Evolutionary conservation across 2,113 vertebrate genomes (phyloP).

Genomic region (Lanius ludovicianus): DNA sequence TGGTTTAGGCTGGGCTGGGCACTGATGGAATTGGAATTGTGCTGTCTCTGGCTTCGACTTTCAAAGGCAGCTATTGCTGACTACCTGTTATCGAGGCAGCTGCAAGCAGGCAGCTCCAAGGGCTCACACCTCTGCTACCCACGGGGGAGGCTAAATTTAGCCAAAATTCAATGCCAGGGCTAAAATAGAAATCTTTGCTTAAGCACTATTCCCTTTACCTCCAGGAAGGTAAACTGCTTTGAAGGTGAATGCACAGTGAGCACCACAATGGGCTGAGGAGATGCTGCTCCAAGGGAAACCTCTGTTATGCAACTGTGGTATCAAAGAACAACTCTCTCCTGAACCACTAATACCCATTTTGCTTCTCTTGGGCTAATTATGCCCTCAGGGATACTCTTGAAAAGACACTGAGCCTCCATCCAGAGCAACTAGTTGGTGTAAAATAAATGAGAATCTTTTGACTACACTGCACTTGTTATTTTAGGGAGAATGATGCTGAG

Average conservation of each 20-base stretch:
- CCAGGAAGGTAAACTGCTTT: neutral
- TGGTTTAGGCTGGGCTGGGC: neutral
- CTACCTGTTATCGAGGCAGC: neutral
- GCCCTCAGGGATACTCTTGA: neutral
- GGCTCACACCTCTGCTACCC: neutral
- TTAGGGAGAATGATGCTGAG: neutral
- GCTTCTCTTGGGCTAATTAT: constrained; percentile 23
- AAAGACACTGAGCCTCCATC: neutral
- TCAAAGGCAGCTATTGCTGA: neutral
- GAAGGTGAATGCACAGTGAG: neutral
- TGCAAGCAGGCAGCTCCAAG: neutral
- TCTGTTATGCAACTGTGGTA: neutral
- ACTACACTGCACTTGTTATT: neutral
- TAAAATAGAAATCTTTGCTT: neutral
- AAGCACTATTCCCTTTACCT: neutral
- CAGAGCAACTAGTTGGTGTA: neutral
- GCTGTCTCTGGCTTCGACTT: neutral
- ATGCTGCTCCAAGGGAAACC: neutral
- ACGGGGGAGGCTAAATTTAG: neutral
- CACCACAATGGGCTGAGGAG: neutral
- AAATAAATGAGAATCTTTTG: neutral
- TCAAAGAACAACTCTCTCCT: neutral
- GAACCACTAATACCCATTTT: neutral
- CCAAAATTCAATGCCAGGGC: neutral
- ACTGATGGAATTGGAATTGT: neutral